Conservation (phyloP, 2,888 invertebrate genomes). For the Drosophila glabriapex region DNA sequence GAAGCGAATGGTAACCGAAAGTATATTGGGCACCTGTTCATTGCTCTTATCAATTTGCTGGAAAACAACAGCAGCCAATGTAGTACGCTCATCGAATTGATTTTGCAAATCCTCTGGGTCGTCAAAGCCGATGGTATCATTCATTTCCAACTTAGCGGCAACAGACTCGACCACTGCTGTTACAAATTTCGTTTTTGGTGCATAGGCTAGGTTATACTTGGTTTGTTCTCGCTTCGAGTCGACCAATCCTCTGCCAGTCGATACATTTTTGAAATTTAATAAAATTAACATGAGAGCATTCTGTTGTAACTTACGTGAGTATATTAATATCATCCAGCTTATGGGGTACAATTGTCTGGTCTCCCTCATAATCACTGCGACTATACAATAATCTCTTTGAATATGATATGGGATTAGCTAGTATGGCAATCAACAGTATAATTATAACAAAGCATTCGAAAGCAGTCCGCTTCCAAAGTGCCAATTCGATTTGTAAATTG, state of each 20-base stretch:
- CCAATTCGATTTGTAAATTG: slow-evolving; percentile 61
- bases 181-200: slow-evolving; percentile 48
- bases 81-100: slow-evolving; percentile 61
- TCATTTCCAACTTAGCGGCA: slow-evolving; percentile 42
- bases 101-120: slow-evolving; percentile 42
- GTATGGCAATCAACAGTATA: slow-evolving; percentile 52
- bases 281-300: neutral
- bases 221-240: slow-evolving; percentile 56
- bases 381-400: slow-evolving; percentile 49
- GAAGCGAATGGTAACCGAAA: slow-evolving; percentile 68
- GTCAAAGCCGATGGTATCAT: slow-evolving; percentile 35
- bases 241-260: slow-evolving; percentile 27
- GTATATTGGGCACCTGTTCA: slow-evolving; percentile 27
- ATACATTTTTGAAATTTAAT: neutral
- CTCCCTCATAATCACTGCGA: slow-evolving; percentile 29
- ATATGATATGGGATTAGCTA: slow-evolving; percentile 53
- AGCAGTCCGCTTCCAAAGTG: slow-evolving; percentile 52
- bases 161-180: slow-evolving; percentile 46
- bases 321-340: slow-evolving; percentile 54
- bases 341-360: slow-evolving; percentile 37
- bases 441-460: slow-evolving; percentile 66
- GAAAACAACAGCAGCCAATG: slow-evolving; percentile 71
- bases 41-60: neutral
- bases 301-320: slow-evolving; percentile 60
- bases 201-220: slow-evolving; percentile 61